Conservation (phyloP, 2,797 vertebrate species). For the Euthynnus affinis region DNA sequence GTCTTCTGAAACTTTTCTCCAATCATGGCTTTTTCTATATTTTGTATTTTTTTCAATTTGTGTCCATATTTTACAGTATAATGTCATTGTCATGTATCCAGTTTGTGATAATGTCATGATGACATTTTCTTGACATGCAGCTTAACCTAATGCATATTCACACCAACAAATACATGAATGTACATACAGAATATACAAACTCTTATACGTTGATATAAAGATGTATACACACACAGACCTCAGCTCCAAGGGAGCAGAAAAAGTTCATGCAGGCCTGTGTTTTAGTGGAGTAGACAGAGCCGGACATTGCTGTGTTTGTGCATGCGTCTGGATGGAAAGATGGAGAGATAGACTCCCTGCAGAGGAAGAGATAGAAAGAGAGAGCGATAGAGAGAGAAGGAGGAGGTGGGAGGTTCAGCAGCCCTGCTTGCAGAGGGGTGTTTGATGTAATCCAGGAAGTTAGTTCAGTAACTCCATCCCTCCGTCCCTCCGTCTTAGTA, state of each 20-base stretch:
- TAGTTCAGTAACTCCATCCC: conserved; percentile 89
- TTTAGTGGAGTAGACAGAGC: conserved; percentile 45
- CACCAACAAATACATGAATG: neutral
- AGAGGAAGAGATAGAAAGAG: conserved; percentile 52
- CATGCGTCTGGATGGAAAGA: conserved; percentile 67
- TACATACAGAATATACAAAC: neutral
- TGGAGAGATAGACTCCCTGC: conserved; percentile 59
- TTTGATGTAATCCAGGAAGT: conserved; percentile 91
- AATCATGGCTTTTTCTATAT: neutral
- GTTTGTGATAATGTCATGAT: conserved; percentile 8
- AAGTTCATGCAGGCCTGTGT: conserved; percentile 37
- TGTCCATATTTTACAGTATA: neutral
- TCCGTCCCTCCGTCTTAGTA: conserved; percentile 76
- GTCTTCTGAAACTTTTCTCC: conserved; percentile 43
- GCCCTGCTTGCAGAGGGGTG: conserved; percentile 71
- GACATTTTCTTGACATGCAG: conserved; percentile 12
- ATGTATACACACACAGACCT: conserved; percentile 26
- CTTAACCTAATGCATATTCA: neutral
- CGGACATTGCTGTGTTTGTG: conserved; percentile 60
- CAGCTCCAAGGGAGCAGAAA: conserved; percentile 30
- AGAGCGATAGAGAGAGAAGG: conserved; percentile 34
- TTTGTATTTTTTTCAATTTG: neutral
- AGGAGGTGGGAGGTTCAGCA: conserved; percentile 54
- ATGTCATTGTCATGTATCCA: neutral
- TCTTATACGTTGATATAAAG: neutral